Conservation (phyloP, 2,797 vertebrate species). For the Erethizon dorsatum region DNA sequence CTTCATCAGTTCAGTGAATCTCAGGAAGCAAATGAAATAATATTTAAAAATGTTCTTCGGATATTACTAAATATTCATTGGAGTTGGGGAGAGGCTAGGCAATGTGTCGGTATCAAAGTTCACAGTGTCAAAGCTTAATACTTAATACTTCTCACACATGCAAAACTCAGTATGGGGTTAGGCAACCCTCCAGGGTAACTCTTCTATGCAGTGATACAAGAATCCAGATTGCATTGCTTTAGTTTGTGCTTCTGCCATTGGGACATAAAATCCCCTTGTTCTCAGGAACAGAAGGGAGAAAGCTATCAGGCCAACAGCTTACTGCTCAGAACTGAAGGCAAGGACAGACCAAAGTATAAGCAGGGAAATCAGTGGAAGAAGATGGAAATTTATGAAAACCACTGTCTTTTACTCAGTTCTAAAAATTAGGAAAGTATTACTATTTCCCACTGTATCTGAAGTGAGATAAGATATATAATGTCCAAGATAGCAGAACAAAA, state of each 20-base stretch:
- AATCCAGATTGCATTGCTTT: not conserved
- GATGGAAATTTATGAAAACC: not conserved
- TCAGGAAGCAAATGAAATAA: constrained; percentile 44
- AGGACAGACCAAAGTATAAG: not conserved
- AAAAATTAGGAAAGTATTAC: not conserved
- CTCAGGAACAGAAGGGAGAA: not conserved
- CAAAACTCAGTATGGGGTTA: not conserved
- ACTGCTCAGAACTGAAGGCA: not conserved
- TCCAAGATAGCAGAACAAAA: not conserved
- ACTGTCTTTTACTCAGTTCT: not conserved
- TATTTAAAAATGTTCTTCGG: not conserved
- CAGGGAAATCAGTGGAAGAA: not conserved
- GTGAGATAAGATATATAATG: not conserved
- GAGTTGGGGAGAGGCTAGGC: not conserved
- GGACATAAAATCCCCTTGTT: not conserved
- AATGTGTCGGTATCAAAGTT: not conserved
- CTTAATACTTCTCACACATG: not conserved
- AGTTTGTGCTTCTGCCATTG: not conserved
- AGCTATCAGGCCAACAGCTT: not conserved
- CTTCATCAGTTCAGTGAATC: not conserved
- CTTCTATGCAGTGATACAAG: not conserved
- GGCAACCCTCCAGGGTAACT: not conserved
- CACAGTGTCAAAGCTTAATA: not conserved
- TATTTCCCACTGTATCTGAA: not conserved
- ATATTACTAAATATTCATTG: not conserved